Evolutionary conservation across 1,140 invertebrate genomes (phyloP), one percentile per base, ranked within the genome.

Genomic region (Acyrthosiphon pisum): DNA sequence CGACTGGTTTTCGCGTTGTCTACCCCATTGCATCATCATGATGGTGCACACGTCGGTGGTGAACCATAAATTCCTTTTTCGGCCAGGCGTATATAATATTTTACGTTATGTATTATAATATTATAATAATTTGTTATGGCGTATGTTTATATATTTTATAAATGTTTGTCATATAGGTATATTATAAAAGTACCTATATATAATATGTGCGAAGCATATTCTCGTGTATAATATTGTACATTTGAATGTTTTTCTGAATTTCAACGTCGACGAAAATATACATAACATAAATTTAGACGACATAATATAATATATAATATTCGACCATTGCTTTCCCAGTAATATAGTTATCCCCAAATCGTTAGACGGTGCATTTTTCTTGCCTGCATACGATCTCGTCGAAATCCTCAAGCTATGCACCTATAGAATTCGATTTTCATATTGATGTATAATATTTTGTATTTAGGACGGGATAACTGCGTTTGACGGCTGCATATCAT

Each of bases 1-100:
- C 60, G 56, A 91, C 90, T 76, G 56, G 90, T 91, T 91, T 90
- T 90, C 22, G 37, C 37, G 35, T 11, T 14, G 50, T 30, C 35
- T n/a, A n/a, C 30, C 84, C 84, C 84, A 46, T 86, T 86, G 84
- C 41, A 41, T 41, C 41, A 41, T 41, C 41, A 86, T 46, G 37
- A 41, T 23, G 44, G 44, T 37, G 83, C 83, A 41, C 37, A 37
- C 83, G 84, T 44, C 41, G 84, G 26, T 37, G 6, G 44, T 26
- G 84, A 23, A 44, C 30, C 30, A 87, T 87, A 46, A 46, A 87
- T 87, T 87, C 37, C 83, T 41, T 84, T 84, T 84, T 84, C 83
- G 23, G 37, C 37, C 23, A 41, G 8, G 23, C 83, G 30, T 30
- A 68, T 68, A 68, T 68, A 30, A 68, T 68, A 68, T 68, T 68